These are phyloP conservation scores for Drosophila helvetica DNA, from an alignment of 2,888 invertebrate genomes.

Conservation along the genomic window DNA sequence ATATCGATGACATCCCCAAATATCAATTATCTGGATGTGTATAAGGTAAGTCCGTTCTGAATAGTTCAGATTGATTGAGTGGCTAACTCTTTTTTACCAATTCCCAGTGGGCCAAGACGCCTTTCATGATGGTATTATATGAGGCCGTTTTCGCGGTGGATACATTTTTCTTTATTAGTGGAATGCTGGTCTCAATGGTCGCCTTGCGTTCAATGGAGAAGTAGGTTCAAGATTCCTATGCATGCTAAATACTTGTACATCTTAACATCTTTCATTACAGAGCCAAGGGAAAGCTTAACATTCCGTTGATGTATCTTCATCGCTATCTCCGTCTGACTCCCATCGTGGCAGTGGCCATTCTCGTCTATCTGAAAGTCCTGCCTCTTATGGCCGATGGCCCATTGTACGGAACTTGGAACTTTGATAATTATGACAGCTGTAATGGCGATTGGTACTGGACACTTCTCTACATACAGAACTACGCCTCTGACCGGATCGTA, in stretches of 20 bases:
- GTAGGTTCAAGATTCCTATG: slow-evolving; percentile 36
- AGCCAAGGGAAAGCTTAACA: slow-evolving; percentile 78
- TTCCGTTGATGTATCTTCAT: slow-evolving; percentile 82
- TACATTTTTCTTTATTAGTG: slow-evolving; percentile 87
- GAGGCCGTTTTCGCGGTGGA: slow-evolving; percentile 86
- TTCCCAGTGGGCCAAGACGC: slow-evolving; percentile 67
- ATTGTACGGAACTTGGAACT: slow-evolving; percentile 82
- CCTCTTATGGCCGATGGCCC: slow-evolving; percentile 85
- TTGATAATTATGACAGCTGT: slow-evolving; percentile 77
- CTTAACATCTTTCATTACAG: slow-evolving; percentile 70
- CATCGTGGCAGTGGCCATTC: slow-evolving; percentile 84
- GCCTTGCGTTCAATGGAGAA: slow-evolving; percentile 73
- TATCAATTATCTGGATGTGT: slow-evolving; percentile 53
- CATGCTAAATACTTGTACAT: neutral
- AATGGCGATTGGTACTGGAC: slow-evolving; percentile 84
- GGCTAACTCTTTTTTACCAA: neutral
- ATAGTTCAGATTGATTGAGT: neutral
- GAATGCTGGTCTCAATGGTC: slow-evolving; percentile 84
- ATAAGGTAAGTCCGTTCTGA: neutral
- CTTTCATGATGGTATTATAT: slow-evolving; percentile 69
- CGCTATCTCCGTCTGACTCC: slow-evolving; percentile 85
- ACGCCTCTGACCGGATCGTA: slow-evolving; percentile 78
- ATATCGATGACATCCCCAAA: slow-evolving; percentile 57
- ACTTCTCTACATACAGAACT: slow-evolving; percentile 85
- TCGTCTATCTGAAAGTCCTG: slow-evolving; percentile 84